Conservation (phyloP, 1,140 invertebrate genomes). For the Bombyx mandarina region DNA sequence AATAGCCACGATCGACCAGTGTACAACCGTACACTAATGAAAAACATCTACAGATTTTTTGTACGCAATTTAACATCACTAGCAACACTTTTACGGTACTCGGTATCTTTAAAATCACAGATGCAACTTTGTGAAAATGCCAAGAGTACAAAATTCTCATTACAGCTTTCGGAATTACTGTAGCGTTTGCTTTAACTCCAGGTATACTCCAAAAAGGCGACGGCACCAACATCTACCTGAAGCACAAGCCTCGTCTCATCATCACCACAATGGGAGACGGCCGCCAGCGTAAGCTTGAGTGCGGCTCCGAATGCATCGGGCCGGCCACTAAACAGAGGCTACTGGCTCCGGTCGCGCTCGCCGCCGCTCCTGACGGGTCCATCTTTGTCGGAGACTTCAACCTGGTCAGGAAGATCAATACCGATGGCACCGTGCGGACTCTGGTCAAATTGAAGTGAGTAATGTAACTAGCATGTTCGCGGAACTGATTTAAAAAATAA, state of each 20-base stretch:
- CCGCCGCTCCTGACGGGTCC: conserved; percentile 92
- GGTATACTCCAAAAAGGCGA: conserved; percentile 97
- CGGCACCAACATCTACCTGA: conserved; percentile 95
- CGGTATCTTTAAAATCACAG: too few species aligned
- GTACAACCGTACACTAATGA: too few species aligned
- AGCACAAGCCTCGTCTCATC: conserved; percentile 92
- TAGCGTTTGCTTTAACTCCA: conserved; percentile 33
- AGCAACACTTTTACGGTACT: too few species aligned
- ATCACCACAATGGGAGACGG: conserved; percentile 95
- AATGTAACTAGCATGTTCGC: not conserved
- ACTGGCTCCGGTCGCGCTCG: conserved; percentile 91
- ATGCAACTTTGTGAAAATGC: too few species aligned
- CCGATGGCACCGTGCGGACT: conserved; percentile 89
- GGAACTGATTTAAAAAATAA: too few species aligned
- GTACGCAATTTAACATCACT: too few species aligned
- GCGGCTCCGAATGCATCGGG: conserved; percentile 84
- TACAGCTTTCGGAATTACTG: too few species aligned
- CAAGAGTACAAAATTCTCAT: too few species aligned
- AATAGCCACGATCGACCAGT: too few species aligned
- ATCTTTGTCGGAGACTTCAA: conserved; percentile 97
- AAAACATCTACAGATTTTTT: too few species aligned
- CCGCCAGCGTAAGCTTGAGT: conserved; percentile 87
- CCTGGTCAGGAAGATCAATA: conserved; percentile 89
- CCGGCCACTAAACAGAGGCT: conserved; percentile 85
- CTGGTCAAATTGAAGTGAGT: conserved; percentile 92